Percentiles rank a stretch among this genome's conserved stretches.
Evolutionary conservation across 2,113 vertebrate species (phyloP).

Genomic region (Cavia aperea): DNA sequence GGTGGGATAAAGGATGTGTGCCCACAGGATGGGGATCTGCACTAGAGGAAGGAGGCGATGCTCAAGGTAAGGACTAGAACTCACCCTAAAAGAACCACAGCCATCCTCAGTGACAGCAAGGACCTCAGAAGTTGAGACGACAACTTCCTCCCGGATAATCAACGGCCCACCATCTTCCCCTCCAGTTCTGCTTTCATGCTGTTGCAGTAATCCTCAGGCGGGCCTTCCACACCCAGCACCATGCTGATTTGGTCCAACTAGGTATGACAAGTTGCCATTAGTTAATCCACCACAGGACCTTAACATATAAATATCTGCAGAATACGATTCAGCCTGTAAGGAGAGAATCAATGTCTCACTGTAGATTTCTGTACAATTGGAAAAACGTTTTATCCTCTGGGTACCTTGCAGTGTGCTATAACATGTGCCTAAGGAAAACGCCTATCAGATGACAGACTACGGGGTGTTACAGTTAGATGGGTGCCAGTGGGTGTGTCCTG

Average conservation of each 20-base stretch:
- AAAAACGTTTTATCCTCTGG: not conserved
- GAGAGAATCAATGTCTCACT: not conserved
- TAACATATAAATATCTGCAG: not conserved
- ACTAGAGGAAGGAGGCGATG: not conserved
- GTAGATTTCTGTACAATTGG: not conserved
- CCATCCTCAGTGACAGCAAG: not conserved
- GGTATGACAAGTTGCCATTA: not conserved
- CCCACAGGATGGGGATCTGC: not conserved
- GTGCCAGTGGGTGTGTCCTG: not conserved
- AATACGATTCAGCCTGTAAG: not conserved
- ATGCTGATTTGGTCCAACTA: no score
- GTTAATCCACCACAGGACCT: not conserved
- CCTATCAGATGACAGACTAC: not conserved
- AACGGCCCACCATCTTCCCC: not conserved
- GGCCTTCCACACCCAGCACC: not conserved
- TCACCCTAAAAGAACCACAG: not conserved
- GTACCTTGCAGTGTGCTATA: not conserved
- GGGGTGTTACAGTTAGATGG: not conserved
- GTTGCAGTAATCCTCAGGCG: not conserved
- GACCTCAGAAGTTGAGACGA: not conserved
- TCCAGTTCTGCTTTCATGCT: not conserved
- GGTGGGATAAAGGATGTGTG: not conserved
- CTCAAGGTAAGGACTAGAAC: not conserved
- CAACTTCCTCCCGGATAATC: not conserved
- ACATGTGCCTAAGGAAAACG: not conserved